These are phyloP conservation scores for Tetragonula carbonaria DNA, from an alignment of 2,888 invertebrate genomes.

Conservation along the genomic window DNA sequence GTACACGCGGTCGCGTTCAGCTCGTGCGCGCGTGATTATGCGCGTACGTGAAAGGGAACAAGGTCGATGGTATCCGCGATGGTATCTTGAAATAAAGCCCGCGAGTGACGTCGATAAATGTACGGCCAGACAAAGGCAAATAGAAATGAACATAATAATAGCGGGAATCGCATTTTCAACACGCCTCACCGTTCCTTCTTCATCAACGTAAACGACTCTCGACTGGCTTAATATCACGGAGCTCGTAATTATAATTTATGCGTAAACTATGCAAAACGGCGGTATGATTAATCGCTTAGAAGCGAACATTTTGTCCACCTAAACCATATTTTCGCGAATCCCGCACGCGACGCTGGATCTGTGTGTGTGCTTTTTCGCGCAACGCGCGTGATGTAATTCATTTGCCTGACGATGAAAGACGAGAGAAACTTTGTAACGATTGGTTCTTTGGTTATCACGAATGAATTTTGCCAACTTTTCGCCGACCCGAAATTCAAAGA, in stretches of 20 bases:
- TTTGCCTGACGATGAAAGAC: neutral
- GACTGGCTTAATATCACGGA: neutral
- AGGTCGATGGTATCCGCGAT: slow-evolving; percentile 3
- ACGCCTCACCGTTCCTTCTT: slow-evolving; percentile 4
- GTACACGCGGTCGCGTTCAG: neutral
- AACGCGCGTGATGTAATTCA: neutral
- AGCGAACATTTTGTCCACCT: neutral
- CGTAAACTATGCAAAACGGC: neutral
- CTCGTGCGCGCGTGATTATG: neutral
- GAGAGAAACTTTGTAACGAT: neutral
- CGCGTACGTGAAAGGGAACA: neutral
- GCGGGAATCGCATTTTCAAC: neutral
- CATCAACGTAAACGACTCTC: neutral
- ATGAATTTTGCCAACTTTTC: neutral
- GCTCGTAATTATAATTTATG: neutral
- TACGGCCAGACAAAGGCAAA: slow-evolving; percentile 43
- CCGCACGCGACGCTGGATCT: neutral
- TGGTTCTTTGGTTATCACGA: neutral
- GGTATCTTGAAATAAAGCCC: slow-evolving; percentile 48
- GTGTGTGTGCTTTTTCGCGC: neutral
- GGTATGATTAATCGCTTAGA: neutral
- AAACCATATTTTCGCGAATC: neutral
- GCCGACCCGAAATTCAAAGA: neutral
- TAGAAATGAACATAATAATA: slow-evolving; percentile 26
- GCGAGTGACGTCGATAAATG: slow-evolving; percentile 52